These are phyloP conservation scores for Opisthograptis luteolata DNA, from an alignment of 2,888 invertebrate genomes.

Conservation along the genomic window DNA sequence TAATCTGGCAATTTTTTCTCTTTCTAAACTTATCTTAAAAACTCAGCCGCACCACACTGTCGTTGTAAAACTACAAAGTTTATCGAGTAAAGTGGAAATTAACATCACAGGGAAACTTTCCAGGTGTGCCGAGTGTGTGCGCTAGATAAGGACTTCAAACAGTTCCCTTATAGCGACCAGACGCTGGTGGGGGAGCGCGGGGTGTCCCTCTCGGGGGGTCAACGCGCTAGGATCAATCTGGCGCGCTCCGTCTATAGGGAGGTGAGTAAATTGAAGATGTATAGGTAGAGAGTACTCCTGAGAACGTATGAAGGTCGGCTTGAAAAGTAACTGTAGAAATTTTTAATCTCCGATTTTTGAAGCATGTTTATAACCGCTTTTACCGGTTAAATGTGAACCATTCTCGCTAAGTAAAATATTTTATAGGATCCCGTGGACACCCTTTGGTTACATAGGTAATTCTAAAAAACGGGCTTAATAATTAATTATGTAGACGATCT, in stretches of 20 bases:
- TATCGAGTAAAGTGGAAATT: background rate
- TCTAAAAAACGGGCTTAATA: too few species aligned
- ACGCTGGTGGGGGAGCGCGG: slow-evolving; percentile 90
- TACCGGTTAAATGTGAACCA: too few species aligned
- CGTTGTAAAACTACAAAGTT: background rate
- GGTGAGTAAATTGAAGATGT: too few species aligned
- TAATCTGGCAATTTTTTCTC: background rate
- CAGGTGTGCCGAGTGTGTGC: slow-evolving; percentile 81
- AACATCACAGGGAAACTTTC: slow-evolving; percentile 10
- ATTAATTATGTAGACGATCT: too few species aligned
- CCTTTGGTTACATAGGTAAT: too few species aligned
- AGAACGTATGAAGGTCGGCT: background rate
- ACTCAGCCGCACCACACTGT: background rate
- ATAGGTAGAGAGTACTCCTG: background rate
- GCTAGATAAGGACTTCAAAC: slow-evolving; percentile 80
- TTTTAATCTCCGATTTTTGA: too few species aligned
- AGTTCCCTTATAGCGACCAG: slow-evolving; percentile 87
- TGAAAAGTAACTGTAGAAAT: background rate
- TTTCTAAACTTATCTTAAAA: background rate
- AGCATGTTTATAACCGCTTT: too few species aligned
- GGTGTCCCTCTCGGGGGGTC: slow-evolving; percentile 88
- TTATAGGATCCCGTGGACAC: too few species aligned
- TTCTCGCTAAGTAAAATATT: too few species aligned
- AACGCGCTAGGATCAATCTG: slow-evolving; percentile 88
- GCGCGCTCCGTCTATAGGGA: slow-evolving; percentile 81